Base-by-base conservation (phyloP, 1,140 invertebrate genomes). In the Panagrolaimus sp. region DNA sequence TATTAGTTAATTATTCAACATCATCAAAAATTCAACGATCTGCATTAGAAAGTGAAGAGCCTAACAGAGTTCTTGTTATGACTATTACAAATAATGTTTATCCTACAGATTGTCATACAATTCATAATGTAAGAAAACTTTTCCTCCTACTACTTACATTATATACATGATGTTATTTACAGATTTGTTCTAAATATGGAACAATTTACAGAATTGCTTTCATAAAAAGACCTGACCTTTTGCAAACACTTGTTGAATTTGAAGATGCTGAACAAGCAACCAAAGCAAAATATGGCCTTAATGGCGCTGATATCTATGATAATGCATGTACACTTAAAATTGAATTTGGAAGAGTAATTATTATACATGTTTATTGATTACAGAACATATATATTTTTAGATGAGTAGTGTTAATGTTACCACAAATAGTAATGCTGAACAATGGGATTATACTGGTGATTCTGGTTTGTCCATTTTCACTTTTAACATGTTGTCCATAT, bases 321-420 rank as follows among this genome's bases (percentile, higher is more conserved):
- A 95, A 94, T 61, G 98, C 96, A 86, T 98, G 95, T 86, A 98
- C 95, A 74, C 87, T 98, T 70, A 96, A 96, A 88, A 96, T 98
- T 84, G 95, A 98, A 87, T 98, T 90, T 85, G 94, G 95, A 20
- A 98, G 96, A 91, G 93, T 97, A 86, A 69, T 23, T n/a, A n/a
- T n/a, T n/a, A n/a, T 62, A 20, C 31, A 16, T 16, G 11, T 48
- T 61, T 42, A 47, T 43, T 20, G 14, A 11, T 14, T n/a, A 23
- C 9, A 66, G 14, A 23, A 66, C 38, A 69, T 44, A 71, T 13
- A 63, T 16, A 70, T 61, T 91, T 91, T 20, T 88, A 96, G 92
- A 93, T 93, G 20, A 91, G 92, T 78, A 91, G 93, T 87, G 86
- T 97, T 83, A 96, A 96, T 85, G 94, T 98, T 46, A 91, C 93